Percentiles rank a stretch among this genome's conserved stretches.
These are phyloP conservation scores for Sminthurinus signatus DNA, from an alignment of 1,140 invertebrate genomes.

Conservation along the genomic window DNA sequence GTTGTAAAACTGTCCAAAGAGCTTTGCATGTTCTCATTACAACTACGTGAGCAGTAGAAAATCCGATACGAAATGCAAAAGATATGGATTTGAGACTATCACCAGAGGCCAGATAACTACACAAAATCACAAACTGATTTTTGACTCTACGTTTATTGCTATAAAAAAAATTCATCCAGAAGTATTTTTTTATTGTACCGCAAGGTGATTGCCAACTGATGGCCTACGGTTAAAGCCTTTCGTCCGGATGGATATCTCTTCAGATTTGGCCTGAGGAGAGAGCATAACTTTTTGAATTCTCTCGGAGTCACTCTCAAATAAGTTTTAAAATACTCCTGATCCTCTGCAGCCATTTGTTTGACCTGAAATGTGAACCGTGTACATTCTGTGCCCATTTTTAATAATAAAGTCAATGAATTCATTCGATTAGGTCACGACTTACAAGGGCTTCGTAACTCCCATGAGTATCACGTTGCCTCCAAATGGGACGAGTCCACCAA, in stretches of 20 bases:
- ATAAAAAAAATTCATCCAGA: background rate
- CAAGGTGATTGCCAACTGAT: constrained; percentile 11
- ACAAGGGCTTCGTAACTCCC: constrained; percentile 5
- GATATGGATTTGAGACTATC: constrained; percentile 32
- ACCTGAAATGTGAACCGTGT: background rate
- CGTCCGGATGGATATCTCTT: constrained; percentile 8
- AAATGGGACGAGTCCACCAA: constrained; percentile 6
- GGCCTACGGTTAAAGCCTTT: constrained; percentile 4
- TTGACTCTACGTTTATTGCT: background rate
- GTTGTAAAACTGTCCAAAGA: constrained; percentile 34
- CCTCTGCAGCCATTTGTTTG: background rate
- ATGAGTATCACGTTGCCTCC: background rate
- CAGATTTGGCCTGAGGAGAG: background rate
- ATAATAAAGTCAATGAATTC: background rate
- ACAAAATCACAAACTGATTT: background rate
- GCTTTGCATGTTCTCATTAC: constrained; percentile 34
- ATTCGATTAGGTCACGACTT: background rate
- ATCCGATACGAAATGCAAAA: constrained; percentile 37
- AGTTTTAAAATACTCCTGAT: constrained; percentile 14
- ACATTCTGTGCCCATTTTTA: background rate
- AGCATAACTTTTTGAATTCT: constrained; percentile 6
- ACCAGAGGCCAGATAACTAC: constrained; percentile 39
- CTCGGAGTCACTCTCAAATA: constrained; percentile 8
- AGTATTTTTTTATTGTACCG: constrained; percentile 1
- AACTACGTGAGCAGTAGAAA: constrained; percentile 32